Base-by-base conservation (phyloP, 2,797 vertebrate species). In the Gallirallus australis region DNA sequence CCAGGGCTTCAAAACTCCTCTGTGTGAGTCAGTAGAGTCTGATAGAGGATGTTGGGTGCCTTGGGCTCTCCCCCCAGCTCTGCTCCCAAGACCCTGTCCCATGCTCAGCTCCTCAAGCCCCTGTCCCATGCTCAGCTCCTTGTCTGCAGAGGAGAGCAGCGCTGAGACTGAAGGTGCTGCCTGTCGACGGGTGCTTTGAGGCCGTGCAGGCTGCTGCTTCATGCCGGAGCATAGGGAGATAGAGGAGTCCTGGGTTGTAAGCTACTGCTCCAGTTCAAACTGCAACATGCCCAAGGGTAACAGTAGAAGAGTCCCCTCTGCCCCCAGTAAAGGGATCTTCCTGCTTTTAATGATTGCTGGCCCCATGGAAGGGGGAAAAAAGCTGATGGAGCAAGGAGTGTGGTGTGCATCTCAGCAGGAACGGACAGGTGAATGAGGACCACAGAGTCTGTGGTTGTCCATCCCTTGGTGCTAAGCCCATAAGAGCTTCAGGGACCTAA, bases 191-290 rank as follows among this genome's bases (percentile, higher is more conserved):
- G 48, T 28, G 70, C 63, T 23, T 24, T 0, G 1, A 11, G 69
- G 24, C 53, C 27, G 37, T 14, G 33, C 33, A 15, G 33, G 54
- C 78, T 90, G 54, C 35, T 61, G 69, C 54, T 61, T n/a, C 7
- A 0, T 39, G 50, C 33, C 3, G 1, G 52, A 59, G 45, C 24
- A 7, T 0, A 8, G 31, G 33, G 52, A 64, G 31, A 27, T 21
- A 7, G 15, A 7, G 11, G 59, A 40, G 39, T 71, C 52, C 39
- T 17, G 7, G 35, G 35, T 8, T 4, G 21, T 28, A 48, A 63
- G n/a, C 40, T 63, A 6, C 77, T 78, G 63, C 64, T 63, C 17
- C 11, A 17, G 8, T 53, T 30, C 25, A 11, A 37, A n/a, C 65
- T 30, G 47, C 1, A 2, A 12, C 37, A 1, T 15, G 14, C 30